A percentile compares a stretch with the other conserved stretches of the same genome.
Conservation (phyloP, 2,113 vertebrate species). For the Calypte anna region DNA sequence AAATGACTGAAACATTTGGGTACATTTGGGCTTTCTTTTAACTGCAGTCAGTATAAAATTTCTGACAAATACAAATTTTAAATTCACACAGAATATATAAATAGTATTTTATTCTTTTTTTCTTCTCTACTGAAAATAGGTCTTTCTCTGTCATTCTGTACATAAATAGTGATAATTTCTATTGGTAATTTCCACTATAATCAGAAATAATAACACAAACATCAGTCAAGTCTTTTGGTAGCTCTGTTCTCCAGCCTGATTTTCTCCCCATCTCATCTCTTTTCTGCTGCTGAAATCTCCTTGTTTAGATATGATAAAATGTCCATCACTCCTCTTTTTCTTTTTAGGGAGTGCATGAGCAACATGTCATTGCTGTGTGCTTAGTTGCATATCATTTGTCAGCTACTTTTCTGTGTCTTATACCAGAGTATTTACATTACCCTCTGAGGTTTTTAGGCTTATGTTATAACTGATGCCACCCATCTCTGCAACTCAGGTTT, state of each 20-base stretch:
- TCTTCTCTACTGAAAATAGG: neutral
- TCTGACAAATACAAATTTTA: neutral
- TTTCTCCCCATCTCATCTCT: neutral
- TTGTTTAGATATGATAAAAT: neutral
- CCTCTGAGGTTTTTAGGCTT: neutral
- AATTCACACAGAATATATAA: neutral
- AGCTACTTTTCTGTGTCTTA: neutral
- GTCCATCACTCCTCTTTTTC: neutral
- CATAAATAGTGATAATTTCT: neutral
- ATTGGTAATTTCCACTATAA: neutral
- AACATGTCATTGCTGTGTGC: neutral
- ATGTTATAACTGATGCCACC: neutral
- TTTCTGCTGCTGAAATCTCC: neutral
- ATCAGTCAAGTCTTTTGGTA: neutral
- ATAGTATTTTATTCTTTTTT: neutral
- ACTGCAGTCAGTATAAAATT: neutral
- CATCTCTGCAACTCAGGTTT: neutral
- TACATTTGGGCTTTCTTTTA: neutral
- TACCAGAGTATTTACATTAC: neutral
- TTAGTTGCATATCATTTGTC: conserved; percentile 8
- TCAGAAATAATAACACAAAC: neutral
- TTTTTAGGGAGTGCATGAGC: neutral
- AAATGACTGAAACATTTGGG: too few species aligned
- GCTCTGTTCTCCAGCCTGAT: neutral
- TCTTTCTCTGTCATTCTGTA: neutral